Evolutionary conservation across 2,113 vertebrate species (phyloP).

Genomic region (Pampusana beccarii): DNA sequence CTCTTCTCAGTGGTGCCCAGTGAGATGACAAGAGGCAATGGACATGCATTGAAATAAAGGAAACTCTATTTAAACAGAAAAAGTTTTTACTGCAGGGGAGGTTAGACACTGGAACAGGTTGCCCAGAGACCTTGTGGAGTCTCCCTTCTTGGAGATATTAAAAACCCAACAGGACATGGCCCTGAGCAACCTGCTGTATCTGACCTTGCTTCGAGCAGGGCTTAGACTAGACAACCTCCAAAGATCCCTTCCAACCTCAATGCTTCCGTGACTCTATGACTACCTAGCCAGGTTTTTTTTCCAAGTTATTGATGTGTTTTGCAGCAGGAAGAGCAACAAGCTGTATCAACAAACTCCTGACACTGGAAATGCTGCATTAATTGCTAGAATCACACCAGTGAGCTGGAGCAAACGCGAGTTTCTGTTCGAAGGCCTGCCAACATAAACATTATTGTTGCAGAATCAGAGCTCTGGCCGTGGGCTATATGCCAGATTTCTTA

Average conservation of each 20-base stretch:
- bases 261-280: not conserved
- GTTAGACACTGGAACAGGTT: not conserved
- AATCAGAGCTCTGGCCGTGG: not conserved
- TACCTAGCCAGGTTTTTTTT: not conserved
- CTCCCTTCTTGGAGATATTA: not conserved
- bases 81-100: not conserved
- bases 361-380: slow-evolving; percentile 47
- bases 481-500: not conserved
- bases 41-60: not conserved
- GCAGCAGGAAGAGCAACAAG: slow-evolving; percentile 49
- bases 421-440: slow-evolving; percentile 16
- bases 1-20: not conserved
- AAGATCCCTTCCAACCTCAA: not conserved
- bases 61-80: not conserved
- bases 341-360: slow-evolving; percentile 47
- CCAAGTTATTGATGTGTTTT: not conserved
- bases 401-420: not conserved
- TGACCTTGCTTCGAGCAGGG: not conserved
- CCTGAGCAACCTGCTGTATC: not conserved
- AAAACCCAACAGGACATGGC: not conserved
- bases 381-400: slow-evolving; percentile 41
- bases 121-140: not conserved
- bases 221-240: not conserved
- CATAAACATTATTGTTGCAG: not conserved
- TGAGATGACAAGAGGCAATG: not conserved